Evolutionary conservation across 2,113 vertebrate genomes (phyloP).

Genomic region (Marmota flaviventris): DNA sequence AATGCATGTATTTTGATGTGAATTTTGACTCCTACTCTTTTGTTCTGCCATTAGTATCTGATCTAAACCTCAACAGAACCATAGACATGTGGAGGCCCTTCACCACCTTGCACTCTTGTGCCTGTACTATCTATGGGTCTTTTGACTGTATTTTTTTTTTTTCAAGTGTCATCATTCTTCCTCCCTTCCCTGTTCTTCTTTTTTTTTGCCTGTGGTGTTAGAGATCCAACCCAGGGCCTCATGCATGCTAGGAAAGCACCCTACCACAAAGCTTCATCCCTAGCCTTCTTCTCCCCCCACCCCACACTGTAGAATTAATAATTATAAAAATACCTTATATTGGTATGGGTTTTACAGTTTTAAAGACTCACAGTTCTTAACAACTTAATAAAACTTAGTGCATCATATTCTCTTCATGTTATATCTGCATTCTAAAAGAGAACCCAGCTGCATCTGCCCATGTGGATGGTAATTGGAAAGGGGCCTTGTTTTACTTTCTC

Average conservation of each 20-base stretch:
- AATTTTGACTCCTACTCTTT: neutral
- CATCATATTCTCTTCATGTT: neutral
- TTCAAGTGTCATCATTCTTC: neutral
- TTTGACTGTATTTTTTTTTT: neutral
- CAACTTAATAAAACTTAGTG: conserved; percentile 20
- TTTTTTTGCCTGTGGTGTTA: neutral
- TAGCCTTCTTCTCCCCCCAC: neutral
- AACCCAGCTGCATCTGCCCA: neutral
- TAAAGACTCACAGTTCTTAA: conserved; percentile 6
- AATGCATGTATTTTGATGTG: neutral
- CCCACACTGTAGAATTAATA: conserved; percentile 2
- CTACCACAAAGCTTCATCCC: neutral
- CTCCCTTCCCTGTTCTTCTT: neutral
- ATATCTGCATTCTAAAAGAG: conserved; percentile 52
- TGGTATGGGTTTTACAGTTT: neutral
- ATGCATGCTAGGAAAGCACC: neutral
- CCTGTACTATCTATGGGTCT: neutral
- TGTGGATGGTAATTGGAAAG: neutral
- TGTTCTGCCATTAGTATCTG: neutral
- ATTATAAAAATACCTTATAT: conserved; percentile 42
- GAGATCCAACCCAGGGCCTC: neutral
- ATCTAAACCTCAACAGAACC: neutral
- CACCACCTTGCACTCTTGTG: neutral
- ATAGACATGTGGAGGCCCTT: neutral
- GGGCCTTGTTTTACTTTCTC: conserved; percentile 4